phyloP scores from a whole-genome alignment of 1,140 invertebrate species.

The Eupristina koningsbergeri region DNA sequence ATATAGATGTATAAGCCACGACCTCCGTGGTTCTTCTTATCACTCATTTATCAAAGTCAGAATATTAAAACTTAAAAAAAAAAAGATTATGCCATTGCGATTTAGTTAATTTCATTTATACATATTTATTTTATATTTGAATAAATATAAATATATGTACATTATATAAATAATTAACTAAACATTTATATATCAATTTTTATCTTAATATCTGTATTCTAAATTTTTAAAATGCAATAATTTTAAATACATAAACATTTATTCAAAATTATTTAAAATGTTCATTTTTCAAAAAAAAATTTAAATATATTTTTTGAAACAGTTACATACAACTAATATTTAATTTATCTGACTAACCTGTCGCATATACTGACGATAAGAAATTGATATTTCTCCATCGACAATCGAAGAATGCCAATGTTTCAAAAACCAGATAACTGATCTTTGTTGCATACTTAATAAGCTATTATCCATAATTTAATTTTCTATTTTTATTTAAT shows the following conservation, averaged over 20 bases:
- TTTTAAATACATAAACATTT: neutral
- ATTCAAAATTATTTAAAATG: neutral
- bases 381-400: conserved; percentile 34
- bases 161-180: neutral
- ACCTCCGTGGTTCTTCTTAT: conserved; percentile 26
- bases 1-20: conserved; percentile 2
- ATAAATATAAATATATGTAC: too few relatives aligned
- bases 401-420: conserved; percentile 8
- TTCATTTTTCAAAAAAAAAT: too few relatives aligned
- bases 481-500: too few relatives aligned
- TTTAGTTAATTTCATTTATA: neutral
- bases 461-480: too few relatives aligned
- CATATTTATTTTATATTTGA: too few relatives aligned
- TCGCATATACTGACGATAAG: neutral
- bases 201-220: too few relatives aligned
- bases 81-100: neutral
- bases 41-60: conserved; percentile 7
- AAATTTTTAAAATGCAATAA: neutral
- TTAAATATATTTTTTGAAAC: too few relatives aligned
- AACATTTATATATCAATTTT: too few relatives aligned
- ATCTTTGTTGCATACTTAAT: too few relatives aligned
- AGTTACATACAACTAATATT: conserved; percentile 31
- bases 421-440: neutral
- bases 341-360: neutral
- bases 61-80: conserved; percentile 40